Conservation (phyloP, 2,113 vertebrate genomes). For the Channa argus region DNA sequence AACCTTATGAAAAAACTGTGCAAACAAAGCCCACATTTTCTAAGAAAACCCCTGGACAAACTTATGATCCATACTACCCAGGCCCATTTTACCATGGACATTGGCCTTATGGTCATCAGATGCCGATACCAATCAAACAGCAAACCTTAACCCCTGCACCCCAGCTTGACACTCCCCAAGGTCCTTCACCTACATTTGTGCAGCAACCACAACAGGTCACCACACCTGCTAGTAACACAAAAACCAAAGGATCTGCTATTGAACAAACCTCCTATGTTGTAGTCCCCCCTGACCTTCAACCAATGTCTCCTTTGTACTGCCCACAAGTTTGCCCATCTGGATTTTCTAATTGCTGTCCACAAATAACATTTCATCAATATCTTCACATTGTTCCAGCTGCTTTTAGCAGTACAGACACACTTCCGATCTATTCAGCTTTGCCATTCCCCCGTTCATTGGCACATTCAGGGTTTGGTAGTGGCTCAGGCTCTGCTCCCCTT, state of each 20-base stretch:
- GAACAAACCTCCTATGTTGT: background rate
- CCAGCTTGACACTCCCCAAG: background rate
- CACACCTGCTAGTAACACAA: background rate
- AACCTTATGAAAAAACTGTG: background rate
- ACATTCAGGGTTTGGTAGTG: constrained; percentile 2
- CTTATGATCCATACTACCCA: background rate
- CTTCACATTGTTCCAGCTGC: constrained; percentile 52
- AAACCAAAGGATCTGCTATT: background rate
- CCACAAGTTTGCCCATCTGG: constrained; percentile 49
- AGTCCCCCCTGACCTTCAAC: background rate
- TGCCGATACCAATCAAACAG: background rate
- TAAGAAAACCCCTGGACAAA: background rate
- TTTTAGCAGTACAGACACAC: background rate
- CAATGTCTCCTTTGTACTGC: constrained; percentile 38
- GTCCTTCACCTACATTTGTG: background rate
- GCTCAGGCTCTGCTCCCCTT: background rate
- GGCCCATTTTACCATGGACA: background rate
- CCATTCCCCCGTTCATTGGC: background rate
- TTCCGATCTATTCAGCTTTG: background rate
- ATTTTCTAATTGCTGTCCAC: constrained; percentile 63
- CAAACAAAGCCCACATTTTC: background rate
- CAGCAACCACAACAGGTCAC: background rate
- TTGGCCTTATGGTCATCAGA: background rate
- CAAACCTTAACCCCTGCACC: background rate
- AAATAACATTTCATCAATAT: constrained; percentile 74